Evolutionary conservation across 2,888 invertebrate genomes (phyloP), one percentile per base, ranked within the genome.

Genomic region (Campoletis raptor): DNA sequence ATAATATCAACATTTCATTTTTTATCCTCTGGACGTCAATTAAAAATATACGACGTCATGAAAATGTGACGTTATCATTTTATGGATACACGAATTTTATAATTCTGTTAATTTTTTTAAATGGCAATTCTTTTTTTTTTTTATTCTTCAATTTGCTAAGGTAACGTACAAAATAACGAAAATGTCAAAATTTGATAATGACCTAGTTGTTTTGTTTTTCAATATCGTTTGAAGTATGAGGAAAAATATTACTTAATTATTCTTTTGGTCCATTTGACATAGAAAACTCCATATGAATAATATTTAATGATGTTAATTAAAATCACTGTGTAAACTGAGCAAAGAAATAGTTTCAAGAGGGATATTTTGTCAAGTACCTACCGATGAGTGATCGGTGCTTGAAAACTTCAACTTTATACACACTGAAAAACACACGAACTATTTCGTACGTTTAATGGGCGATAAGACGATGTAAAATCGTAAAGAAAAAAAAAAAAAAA

Each of bases 351-450:
- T 18, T 77, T 70, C 69, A n/a, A 76, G 48, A 85, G 70, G 76
- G 78, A 82, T 74, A 82, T 79, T 66, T 40, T 70, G 81, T 79
- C 81, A 79, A 82, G 84, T 84, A 70, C 76, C 81, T 76, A 69
- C 78, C 79, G 76, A 82, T 85, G 84, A 87, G 78, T 85, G 86
- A 87, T 87, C 77, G 79, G 81, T 57, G 70, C 54, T 69, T 40
- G 37, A 82, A 70, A 24, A 52, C n/a, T 37, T 84, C n/a, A 73
- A 78, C 81, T 79, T 78, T 81, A n/a, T 18, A 64, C 64, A 69
- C 72, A 66, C 45, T 64, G 30, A 64, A 61, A 70, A 45, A 69
- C 42, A 42, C 45, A 67, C 74, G 42, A 10, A 24, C 52, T 85
- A 66, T 79, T 54, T 12, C 24, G 57, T 69, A 69, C 54, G 54